These are phyloP conservation scores for Drosophila prostipennis DNA, from an alignment of 2,888 invertebrate species.

Conservation along the genomic window DNA sequence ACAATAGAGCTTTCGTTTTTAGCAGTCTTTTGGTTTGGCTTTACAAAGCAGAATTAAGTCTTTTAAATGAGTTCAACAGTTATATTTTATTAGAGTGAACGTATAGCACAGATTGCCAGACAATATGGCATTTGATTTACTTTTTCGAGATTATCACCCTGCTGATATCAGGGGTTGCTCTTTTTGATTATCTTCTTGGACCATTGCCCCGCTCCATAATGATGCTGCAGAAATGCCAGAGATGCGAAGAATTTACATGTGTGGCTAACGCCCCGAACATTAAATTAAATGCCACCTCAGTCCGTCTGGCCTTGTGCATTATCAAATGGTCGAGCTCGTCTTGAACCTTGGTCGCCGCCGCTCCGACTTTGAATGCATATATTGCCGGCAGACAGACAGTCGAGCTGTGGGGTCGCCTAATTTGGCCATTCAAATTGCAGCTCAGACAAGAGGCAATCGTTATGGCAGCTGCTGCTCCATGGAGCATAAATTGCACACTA, in stretches of 20 bases:
- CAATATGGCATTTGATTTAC: slow-evolving; percentile 51
- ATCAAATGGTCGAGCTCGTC: slow-evolving; percentile 50
- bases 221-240: slow-evolving; percentile 48
- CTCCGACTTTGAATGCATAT: slow-evolving; percentile 49
- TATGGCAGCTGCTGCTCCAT: slow-evolving; percentile 48
- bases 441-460: slow-evolving; percentile 66
- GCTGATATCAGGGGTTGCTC: slow-evolving; percentile 22
- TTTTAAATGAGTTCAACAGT: not conserved
- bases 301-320: slow-evolving; percentile 34
- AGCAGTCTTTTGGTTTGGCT: no score
- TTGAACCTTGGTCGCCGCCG: slow-evolving; percentile 13
- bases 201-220: slow-evolving; percentile 35
- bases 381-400: slow-evolving; percentile 45
- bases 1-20: no score
- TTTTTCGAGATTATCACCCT: slow-evolving; percentile 65
- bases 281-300: slow-evolving; percentile 64
- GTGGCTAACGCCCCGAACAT: slow-evolving; percentile 56
- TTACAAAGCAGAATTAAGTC: no score
- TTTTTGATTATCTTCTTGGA: slow-evolving; percentile 16
- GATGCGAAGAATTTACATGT: slow-evolving; percentile 62
- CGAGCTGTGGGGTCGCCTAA: slow-evolving; percentile 43
- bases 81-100: not conserved
- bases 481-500: slow-evolving; percentile 79
- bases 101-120: slow-evolving; percentile 7
- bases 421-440: slow-evolving; percentile 72